Evolutionary conservation across 2,888 invertebrate genomes (phyloP), one percentile per base, ranked within the genome.

Genomic region (Pterostichus madidus): DNA sequence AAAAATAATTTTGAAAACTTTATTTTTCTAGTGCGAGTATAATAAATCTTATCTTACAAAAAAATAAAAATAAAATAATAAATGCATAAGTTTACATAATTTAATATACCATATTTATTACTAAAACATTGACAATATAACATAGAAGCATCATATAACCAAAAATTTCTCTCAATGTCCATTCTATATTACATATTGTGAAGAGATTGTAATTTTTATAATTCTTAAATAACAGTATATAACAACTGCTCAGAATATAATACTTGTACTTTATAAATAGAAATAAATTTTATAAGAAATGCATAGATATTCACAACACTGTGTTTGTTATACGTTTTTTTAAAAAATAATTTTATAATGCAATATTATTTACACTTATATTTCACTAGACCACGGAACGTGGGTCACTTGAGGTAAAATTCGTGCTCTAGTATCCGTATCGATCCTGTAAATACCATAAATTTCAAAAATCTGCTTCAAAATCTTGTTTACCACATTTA

Each of bases 361-460:
- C 46, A 79, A 61, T 80, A 56, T 76, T 80, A 73, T 76, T 56
- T 78, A 46, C 76, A 81, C 61, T 56, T 56, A 35, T 71, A 83
- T 86, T 83, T 80, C 56, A 73, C 85, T 88, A 71, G 71, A 80
- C 80, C 80, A 49, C 68, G 39, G 32, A 10, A 11, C 56, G 64
- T 64, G 24, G 52, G 75, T 52, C 75, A 71, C 52, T 68, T 81
- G 56, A 81, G 73, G 73, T 75, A 81, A 81, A 81, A 81, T 46
- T 71, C 11, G 13, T 24, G n/a, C 31, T 87, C 89, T 78, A 90
- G 85, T 86, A 84, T 79, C 89, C 89, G 84, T 89, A 90, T 85
- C 89, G 88, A 84, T 90, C 81, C 81, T 81, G 35, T 10, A 81
- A 81, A 24, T 8, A 32, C 31, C 24, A 75, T 31, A 59, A 46